Conservation (phyloP, 2,888 invertebrate species). For the Tribolium freemani region DNA sequence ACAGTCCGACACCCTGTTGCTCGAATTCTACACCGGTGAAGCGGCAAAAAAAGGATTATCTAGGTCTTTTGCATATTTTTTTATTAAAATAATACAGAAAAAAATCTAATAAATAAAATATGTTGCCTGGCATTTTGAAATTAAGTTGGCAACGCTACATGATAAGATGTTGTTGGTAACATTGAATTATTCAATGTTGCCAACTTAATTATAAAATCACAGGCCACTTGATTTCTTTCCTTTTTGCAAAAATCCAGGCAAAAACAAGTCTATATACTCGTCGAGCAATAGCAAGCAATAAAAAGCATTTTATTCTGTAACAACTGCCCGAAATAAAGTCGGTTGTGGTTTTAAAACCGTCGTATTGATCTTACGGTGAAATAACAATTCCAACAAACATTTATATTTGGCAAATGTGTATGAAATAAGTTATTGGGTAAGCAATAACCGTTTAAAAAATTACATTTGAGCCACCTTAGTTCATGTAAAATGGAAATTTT, state of each 20-base stretch:
- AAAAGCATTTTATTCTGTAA: background rate
- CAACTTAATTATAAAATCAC: background rate
- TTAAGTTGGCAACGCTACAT: too few relatives aligned
- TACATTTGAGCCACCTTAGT: background rate
- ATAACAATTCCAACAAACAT: background rate
- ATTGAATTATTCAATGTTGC: too few relatives aligned
- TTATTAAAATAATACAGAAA: too few relatives aligned
- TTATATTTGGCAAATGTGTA: background rate
- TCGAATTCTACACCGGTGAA: background rate
- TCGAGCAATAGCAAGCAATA: background rate
- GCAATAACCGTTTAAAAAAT: constrained; percentile 7
- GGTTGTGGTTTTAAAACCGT: background rate
- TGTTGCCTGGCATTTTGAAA: too few relatives aligned
- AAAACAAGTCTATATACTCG: too few relatives aligned
- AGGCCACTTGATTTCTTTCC: too few relatives aligned
- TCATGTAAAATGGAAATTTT: constrained; percentile 2
- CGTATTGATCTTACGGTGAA: background rate
- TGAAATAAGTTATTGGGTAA: background rate
- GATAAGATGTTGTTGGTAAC: too few relatives aligned
- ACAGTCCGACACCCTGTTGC: constrained; percentile 13
- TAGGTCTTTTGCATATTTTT: too few relatives aligned
- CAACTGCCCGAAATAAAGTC: background rate
- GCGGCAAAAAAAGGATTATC: too few relatives aligned
- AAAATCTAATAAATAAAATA: too few relatives aligned
- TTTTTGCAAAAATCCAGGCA: too few relatives aligned